Base-by-base conservation (phyloP, 2,797 vertebrate species). In the Arnoldichthys spilopterus region DNA sequence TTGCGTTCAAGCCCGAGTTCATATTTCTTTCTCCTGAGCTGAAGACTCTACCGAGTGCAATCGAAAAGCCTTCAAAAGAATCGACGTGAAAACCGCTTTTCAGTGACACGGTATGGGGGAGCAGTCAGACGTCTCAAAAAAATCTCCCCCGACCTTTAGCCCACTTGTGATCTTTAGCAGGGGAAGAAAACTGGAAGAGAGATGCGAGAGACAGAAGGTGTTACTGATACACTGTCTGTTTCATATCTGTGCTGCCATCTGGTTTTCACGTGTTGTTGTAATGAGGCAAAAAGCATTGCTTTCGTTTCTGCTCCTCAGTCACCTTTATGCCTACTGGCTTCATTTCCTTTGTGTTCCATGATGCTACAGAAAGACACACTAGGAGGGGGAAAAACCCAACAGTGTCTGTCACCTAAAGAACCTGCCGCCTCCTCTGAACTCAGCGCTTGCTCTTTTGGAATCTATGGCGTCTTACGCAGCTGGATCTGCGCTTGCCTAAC, bases 221-320 rank as follows among this genome's bases (percentile, higher is more conserved):
- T 53, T 74, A 40, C 30, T 28, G 67, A 66, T 78, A 67, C 79
- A 64, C 71, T 77, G 68, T 74, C 78, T 69, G 75, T 72, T 56
- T 69, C 71, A 82, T 70, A 64, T 79, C 56, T 67, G 76, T 69
- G 72, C 68, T 76, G 53, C 66, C 78, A 77, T 83, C 79, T 85
- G 81, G 70, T 83, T 86, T 82, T 56, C 70, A 54, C 24, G 34
- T 13, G 51, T 76, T 58, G 76, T 74, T 70, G 53, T 61, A 79
- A 63, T 32, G 63, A 72, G 40, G 56, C 58, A 34, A 54, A 24
- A 69, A 61, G 15, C 18, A 51, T 12, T 11, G 2, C 16, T 51
- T 68, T 51, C 77, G 76, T 74, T 85, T 69, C 82, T 84, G 81
- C 79, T 83, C 77, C 82, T 81, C 85, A 76, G 87, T 86, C 84